A percentile compares a stretch with the other conserved stretches of the same genome.
phyloP scores from a whole-genome alignment of 2,888 invertebrate genomes.

The Ommatoiulus sabulosus region DNA sequence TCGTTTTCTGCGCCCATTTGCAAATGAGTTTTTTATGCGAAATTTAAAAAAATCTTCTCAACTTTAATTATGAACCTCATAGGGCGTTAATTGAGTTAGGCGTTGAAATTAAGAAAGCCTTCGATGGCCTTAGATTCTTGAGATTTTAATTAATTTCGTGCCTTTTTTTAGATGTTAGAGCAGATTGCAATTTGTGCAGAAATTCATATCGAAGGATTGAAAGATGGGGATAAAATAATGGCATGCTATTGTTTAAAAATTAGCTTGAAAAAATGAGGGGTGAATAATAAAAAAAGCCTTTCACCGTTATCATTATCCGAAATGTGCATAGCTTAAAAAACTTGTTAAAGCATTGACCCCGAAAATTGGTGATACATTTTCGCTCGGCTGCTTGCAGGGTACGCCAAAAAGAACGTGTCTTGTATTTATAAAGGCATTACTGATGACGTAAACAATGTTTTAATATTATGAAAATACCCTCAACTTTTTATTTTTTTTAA shows the following conservation, averaged over 20 bases:
- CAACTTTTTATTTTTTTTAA: too few species aligned
- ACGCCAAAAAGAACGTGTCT: too few species aligned
- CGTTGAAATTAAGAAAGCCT: not conserved
- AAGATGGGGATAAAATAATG: not conserved
- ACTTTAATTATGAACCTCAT: constrained; percentile 1
- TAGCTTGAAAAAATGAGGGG: not conserved
- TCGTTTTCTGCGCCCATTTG: not conserved
- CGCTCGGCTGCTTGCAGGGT: not conserved
- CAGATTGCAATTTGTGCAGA: constrained; percentile 16
- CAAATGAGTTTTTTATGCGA: not conserved
- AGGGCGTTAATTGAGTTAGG: constrained; percentile 2
- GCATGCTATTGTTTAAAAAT: constrained; percentile 20
- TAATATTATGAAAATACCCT: too few species aligned
- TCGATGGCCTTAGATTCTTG: not conserved
- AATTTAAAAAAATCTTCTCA: not conserved
- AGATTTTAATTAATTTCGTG: constrained; percentile 14
- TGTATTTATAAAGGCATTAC: too few species aligned
- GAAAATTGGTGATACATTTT: not conserved
- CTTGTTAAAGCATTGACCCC: not conserved
- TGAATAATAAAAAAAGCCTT: not conserved
- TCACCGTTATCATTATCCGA: not conserved
- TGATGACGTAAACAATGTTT: too few species aligned
- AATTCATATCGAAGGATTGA: not conserved
- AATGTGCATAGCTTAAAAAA: not conserved
- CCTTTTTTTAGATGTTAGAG: not conserved